phyloP scores from a whole-genome alignment of 2,888 invertebrate species.

The Mythimna lalbum region DNA sequence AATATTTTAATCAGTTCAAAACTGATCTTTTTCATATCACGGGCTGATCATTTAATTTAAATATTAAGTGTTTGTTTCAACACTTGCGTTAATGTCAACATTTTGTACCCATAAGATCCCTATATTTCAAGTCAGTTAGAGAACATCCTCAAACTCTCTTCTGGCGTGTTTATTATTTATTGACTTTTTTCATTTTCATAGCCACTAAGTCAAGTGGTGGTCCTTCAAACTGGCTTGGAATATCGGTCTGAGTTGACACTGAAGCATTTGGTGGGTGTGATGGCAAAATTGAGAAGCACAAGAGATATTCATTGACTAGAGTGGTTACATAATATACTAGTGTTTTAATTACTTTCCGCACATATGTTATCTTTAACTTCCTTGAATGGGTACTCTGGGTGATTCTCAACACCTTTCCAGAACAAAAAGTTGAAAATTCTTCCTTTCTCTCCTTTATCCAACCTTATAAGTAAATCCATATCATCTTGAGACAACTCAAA shows the following conservation, averaged over 20 bases:
- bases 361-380: constrained; percentile 7
- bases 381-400: constrained; percentile 93
- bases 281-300: constrained; percentile 34
- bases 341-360: not conserved
- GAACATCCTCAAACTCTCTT: not conserved
- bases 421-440: constrained; percentile 93
- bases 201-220: not conserved
- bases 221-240: not conserved
- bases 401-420: constrained; percentile 92
- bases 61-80: constrained; percentile 45
- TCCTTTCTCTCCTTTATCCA: constrained; percentile 92
- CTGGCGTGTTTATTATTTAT: not conserved
- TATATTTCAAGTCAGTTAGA: not conserved
- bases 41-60: constrained; percentile 5
- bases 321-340: constrained; percentile 10
- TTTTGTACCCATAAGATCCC: not conserved
- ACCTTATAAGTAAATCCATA: constrained; percentile 85
- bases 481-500: constrained; percentile 91
- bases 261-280: constrained; percentile 2
- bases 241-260: constrained; percentile 5
- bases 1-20: constrained; percentile 67
- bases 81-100: constrained; percentile 45
- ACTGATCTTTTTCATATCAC: constrained; percentile 63
- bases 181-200: not conserved
- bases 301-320: constrained; percentile 72